These are phyloP conservation scores for Criorhina ranunculi DNA, from an alignment of 2,888 invertebrate genomes.

Conservation along the genomic window DNA sequence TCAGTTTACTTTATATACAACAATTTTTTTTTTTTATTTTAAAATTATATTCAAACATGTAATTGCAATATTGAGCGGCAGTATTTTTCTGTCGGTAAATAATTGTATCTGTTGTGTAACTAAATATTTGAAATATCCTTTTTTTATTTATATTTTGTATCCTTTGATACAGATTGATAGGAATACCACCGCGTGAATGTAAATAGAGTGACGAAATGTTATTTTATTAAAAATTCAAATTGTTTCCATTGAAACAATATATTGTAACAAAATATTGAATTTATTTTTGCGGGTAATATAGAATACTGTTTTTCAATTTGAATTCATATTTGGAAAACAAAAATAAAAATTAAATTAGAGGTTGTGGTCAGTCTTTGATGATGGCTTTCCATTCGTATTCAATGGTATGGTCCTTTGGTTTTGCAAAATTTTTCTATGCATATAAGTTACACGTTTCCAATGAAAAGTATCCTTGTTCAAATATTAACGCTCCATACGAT, in stretches of 20 bases:
- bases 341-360: neutral
- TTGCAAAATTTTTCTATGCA: too few species aligned
- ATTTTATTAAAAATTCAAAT: constrained; percentile 1
- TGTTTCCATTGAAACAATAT: neutral
- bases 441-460: constrained; percentile 21
- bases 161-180: constrained; percentile 16
- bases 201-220: neutral
- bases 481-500: constrained; percentile 34
- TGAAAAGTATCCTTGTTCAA: constrained; percentile 22
- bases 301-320: too few species aligned
- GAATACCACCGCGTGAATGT: neutral
- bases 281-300: too few species aligned
- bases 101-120: constrained; percentile 12
- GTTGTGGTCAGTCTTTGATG: too few species aligned
- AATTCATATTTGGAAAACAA: too few species aligned
- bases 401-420: too few species aligned
- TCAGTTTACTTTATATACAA: neutral
- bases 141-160: constrained; percentile 1
- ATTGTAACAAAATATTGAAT: too few species aligned
- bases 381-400: too few species aligned
- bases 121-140: constrained; percentile 30
- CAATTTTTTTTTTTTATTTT: too few species aligned
- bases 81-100: neutral
- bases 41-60: neutral
- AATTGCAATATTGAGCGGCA: constrained; percentile 12